Base-by-base conservation (phyloP, 2,888 invertebrate species). In the Plagodis pulveraria region DNA sequence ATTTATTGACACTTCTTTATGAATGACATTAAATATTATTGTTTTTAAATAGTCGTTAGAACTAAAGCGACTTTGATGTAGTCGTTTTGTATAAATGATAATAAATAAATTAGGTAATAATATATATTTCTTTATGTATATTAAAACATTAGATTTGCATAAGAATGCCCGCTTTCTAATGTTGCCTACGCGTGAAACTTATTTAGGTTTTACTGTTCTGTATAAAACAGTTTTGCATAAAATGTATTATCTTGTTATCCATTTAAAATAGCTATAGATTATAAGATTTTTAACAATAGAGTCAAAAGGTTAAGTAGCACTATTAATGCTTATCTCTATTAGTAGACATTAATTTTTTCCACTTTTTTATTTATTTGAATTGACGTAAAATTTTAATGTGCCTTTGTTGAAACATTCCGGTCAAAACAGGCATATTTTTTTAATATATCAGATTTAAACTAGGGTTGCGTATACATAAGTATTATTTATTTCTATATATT, bases 91-190 rank as follows among this genome's bases (percentile, higher is more conserved):
- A 47, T 59, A 48, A 54, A 55, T 43, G 22, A 46, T 56, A 60
- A 60, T 62, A 64, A 54, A 62, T 62, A 55, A 59, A 55, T 55
- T 44, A 62, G 38, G 60, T 49, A 62, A 62, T 63, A 60, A 65
- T 41, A 63, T 65, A 57, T 59, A 49, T 52, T 56, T 65, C 49
- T 63, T 63, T 65, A 65, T 65, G 59, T 66, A 62, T 63, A 56
- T 55, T 49, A 44, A 49, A 51, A 54, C 50, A 47, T 50, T 50
- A n/a, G 40, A 67, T 69, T 69, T 54, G 56, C 67, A 70, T 70
- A 66, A 65, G 63, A 70, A 70, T 66, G 62, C 52, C 43, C 49
- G 58, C 67, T 70, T 70, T 70, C 67, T 65, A 70, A 67, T 62
- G 43, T 59, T 43, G 61, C 62, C 61, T 63, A 66, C 63, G 61